Percentiles rank a stretch among this genome's conserved stretches.
Conservation (phyloP, 2,113 vertebrate species). For the Empidonax traillii region DNA sequence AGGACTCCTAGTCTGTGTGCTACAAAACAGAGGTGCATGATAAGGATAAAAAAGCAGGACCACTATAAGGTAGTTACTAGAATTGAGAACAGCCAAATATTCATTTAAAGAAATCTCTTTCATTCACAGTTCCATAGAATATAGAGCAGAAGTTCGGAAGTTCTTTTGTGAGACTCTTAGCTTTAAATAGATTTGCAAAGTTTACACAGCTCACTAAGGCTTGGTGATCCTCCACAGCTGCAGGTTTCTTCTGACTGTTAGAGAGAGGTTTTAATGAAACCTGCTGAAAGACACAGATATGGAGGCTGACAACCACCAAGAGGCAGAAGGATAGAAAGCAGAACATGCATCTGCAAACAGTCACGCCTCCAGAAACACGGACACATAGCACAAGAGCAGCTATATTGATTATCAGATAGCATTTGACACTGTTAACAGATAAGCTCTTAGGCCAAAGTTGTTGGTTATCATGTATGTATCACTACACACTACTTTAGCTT, state of each 20-base stretch:
- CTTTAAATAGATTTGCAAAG: neutral
- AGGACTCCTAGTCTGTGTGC: neutral
- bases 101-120: neutral
- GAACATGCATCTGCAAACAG: neutral
- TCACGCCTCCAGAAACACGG: slow-evolving; percentile 43
- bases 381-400: slow-evolving; percentile 20
- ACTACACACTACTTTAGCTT: slow-evolving; percentile 42
- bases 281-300: slow-evolving; percentile 2
- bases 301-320: slow-evolving; percentile 51
- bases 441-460: slow-evolving; percentile 65
- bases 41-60: neutral
- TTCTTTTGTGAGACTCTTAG: neutral
- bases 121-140: neutral
- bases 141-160: neutral
- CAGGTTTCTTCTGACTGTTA: neutral
- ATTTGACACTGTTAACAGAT: slow-evolving; percentile 69
- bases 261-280: slow-evolving; percentile 27
- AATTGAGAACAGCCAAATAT: neutral
- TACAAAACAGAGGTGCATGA: neutral
- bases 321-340: slow-evolving; percentile 50
- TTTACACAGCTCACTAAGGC: neutral
- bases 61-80: neutral
- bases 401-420: slow-evolving; percentile 74
- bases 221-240: neutral
- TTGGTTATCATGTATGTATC: slow-evolving; percentile 66